phyloP scores from a whole-genome alignment of 1,140 invertebrate genomes.

The Conus betulinus region DNA sequence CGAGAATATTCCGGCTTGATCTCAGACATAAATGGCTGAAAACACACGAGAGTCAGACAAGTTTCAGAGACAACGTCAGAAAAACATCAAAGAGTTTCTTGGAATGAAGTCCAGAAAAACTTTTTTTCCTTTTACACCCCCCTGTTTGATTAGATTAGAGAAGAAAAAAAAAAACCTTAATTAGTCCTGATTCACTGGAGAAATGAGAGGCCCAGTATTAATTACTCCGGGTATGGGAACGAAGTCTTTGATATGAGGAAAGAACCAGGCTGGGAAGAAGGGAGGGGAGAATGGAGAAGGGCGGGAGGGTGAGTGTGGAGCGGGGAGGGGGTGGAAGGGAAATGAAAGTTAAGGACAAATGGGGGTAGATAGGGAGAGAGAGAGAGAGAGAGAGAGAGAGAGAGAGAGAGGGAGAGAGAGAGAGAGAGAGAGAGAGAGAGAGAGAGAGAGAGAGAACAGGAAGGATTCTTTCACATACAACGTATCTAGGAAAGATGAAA shows the following conservation, averaged over 20 bases:
- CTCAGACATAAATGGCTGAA: neutral
- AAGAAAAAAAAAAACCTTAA: neutral
- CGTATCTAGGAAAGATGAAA: no score
- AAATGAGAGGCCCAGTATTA: neutral
- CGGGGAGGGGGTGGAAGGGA: no score
- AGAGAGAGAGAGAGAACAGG: conserved; percentile 8
- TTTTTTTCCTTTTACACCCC: neutral
- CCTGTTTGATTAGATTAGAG: neutral
- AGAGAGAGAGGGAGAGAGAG: neutral
- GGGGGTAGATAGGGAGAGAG: neutral
- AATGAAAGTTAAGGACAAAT: neutral
- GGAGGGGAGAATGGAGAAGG: neutral
- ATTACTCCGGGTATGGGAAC: neutral
- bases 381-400: neutral
- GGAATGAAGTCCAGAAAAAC: neutral
- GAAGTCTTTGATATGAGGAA: neutral
- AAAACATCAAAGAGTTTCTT: neutral
- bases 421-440: conserved; percentile 15
- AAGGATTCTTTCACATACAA: neutral
- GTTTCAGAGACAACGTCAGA: neutral
- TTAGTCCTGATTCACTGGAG: neutral
- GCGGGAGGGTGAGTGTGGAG: neutral
- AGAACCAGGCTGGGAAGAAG: neutral
- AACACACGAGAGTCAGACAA: neutral
- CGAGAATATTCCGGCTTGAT: neutral